Base-by-base conservation (phyloP, 2,113 vertebrate genomes). In the Regulus satrapa region DNA sequence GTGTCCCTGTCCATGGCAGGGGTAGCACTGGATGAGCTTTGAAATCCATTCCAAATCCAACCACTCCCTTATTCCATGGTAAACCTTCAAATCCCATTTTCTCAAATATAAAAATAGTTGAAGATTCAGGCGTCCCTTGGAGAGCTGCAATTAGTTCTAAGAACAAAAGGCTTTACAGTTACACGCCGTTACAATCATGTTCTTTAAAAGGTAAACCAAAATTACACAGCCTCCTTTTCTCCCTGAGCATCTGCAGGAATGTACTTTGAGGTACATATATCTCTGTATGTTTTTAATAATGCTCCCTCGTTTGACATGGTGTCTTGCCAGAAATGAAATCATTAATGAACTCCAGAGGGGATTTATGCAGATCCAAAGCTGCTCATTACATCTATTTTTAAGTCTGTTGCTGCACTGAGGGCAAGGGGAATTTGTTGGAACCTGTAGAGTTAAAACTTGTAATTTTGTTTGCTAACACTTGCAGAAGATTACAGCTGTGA, bases 381-480 rank as follows among this genome's bases (percentile, higher is more conserved):
- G 73, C 81, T 78, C 92, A 55, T 84, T 95, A 94, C 61, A 40
- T 91, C 92, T 96, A 64, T 95, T 86, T 96, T 95, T 89, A 88
- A 93, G 78, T 69, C 76, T 72, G 7, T 91, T 92, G 64, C 61
- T n/a, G 58, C 14, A 8, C 40, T 28, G 87, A 93, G 58, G 89
- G 84, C 5, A 1, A 48, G 73, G 73, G 68, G 78, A 49, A 95
- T 94, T 94, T 96, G 91, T 64, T 95, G 92, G 93, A 94, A 96
- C 92, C 93, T 96, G 96, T 92, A 86, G 92, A 8, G 1, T 89
- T 89, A 63, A 83, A 96, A 88, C 85, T 93, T 87, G 93, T 97
- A 96, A 85, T 78, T 96, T 92, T 95, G 95, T 97, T 97, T 97
- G 95, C 94, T 85, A 71, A 89, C 68, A 85, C 82, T 95, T 92